Evolutionary conservation across 1,140 invertebrate genomes (phyloP).

Genomic region (Drosophila jambulina): DNA sequence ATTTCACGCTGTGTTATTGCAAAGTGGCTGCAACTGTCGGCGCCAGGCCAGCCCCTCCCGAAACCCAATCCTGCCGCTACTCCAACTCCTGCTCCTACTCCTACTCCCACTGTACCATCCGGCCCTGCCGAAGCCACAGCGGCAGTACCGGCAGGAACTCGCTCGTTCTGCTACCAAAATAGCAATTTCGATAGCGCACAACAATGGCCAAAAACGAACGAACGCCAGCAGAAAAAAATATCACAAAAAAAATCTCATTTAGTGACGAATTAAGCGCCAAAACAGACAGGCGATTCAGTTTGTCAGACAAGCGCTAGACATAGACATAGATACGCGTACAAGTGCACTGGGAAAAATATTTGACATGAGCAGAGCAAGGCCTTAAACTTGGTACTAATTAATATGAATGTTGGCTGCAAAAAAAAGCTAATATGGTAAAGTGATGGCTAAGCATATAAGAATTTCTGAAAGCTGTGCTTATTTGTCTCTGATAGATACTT

Average conservation of each 20-base stretch:
- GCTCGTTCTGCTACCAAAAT: constrained; percentile 62
- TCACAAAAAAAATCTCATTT: constrained; percentile 77
- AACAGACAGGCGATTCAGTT: constrained; percentile 78
- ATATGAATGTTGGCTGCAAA: not conserved
- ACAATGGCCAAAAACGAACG: constrained; percentile 55
- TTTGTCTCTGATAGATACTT: rapidly evolving
- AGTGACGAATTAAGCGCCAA: constrained; percentile 85
- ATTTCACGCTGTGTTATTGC: constrained; percentile 85
- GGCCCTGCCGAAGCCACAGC: constrained; percentile 38
- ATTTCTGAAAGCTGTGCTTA: not conserved
- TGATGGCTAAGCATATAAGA: not conserved
- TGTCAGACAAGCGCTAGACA: constrained; percentile 70
- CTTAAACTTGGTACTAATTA: not conserved
- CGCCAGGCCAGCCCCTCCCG: constrained; percentile 42
- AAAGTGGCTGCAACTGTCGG: constrained; percentile 80
- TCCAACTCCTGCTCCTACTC: not conserved
- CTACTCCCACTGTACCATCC: not conserved
- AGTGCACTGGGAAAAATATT: constrained; percentile 16
- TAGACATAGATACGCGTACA: constrained; percentile 34
- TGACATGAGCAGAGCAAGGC: not conserved
- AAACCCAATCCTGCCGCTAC: constrained; percentile 1
- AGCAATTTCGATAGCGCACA: constrained; percentile 66
- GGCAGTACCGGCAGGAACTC: constrained; percentile 38
- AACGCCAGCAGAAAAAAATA: constrained; percentile 26
- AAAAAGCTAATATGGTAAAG: not conserved